phyloP scores from a whole-genome alignment of 2,113 vertebrate species.

The Sebastes schlegelii region DNA sequence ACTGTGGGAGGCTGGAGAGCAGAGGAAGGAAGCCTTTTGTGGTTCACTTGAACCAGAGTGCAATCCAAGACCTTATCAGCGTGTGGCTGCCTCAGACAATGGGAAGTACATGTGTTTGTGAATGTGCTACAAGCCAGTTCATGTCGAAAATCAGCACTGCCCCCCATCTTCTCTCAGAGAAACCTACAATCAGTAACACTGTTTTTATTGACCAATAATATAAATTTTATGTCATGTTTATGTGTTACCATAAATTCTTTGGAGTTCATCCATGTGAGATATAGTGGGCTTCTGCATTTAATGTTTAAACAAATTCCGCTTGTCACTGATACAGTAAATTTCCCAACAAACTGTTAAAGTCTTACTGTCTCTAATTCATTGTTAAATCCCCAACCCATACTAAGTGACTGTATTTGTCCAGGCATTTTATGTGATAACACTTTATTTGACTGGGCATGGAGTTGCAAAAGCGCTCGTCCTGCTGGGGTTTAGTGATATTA shows the following conservation, averaged over 20 bases:
- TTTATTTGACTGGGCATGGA: constrained; percentile 30
- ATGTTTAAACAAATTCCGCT: constrained; percentile 5
- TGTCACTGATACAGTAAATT: neutral
- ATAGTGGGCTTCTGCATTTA: neutral
- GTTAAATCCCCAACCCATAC: neutral
- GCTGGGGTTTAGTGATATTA: constrained; percentile 47
- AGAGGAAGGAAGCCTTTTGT: constrained; percentile 63
- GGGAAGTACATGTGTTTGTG: constrained; percentile 64
- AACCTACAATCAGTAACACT: constrained; percentile 10
- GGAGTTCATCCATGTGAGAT: neutral
- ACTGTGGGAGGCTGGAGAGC: constrained; percentile 65
- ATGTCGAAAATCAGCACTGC: constrained; percentile 32
- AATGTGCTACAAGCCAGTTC: constrained; percentile 46
- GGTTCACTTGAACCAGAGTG: constrained; percentile 66
- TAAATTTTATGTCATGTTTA: constrained; percentile 6
- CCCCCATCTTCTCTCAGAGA: constrained; percentile 12
- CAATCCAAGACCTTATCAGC: constrained; percentile 69
- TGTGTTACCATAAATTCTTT: constrained; percentile 15
- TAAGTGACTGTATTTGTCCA: neutral
- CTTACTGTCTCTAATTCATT: neutral
- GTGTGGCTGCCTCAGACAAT: constrained; percentile 65
- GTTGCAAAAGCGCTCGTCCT: constrained; percentile 25
- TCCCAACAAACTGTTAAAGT: constrained; percentile 2
- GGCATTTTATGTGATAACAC: constrained; percentile 25
- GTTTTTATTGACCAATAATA: constrained; percentile 17